Conservation (phyloP, 2,113 vertebrate species). For the Corynorhinus townsendii region DNA sequence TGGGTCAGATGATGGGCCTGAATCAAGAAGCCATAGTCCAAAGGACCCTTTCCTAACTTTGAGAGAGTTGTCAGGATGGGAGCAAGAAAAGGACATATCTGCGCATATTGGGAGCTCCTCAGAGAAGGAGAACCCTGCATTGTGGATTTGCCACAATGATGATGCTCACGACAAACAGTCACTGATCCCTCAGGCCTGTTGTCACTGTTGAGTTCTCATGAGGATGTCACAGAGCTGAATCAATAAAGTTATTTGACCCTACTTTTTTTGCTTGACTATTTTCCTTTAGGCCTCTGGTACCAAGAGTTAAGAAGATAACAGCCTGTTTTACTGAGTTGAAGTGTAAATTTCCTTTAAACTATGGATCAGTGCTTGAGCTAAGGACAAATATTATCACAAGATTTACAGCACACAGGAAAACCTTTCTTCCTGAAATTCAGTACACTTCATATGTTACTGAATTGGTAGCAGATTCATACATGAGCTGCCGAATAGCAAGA, state of each 20-base stretch:
- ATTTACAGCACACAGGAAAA: constrained; percentile 20
- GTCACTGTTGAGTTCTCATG: background rate
- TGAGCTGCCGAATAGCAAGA: background rate
- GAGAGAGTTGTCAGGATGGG: background rate
- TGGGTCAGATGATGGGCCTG: background rate
- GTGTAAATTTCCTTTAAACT: constrained; percentile 52
- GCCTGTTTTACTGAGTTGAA: constrained; percentile 29
- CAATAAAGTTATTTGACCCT: background rate
- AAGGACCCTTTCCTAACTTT: background rate
- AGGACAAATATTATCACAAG: constrained; percentile 58
- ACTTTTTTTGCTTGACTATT: background rate
- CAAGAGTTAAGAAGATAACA: constrained; percentile 50
- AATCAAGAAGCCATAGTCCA: background rate
- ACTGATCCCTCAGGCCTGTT: background rate
- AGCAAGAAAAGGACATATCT: background rate
- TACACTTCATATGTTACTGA: constrained; percentile 3
- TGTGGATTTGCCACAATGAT: background rate
- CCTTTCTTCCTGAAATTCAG: constrained; percentile 22
- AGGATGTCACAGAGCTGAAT: constrained; percentile 1
- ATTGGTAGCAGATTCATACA: background rate
- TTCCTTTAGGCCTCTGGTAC: constrained; percentile 9
- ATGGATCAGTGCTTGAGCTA: constrained; percentile 33
- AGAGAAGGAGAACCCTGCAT: background rate
- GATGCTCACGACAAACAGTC: background rate
- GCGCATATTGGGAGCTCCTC: background rate